These are phyloP conservation scores for Anadara kagoshimensis DNA, from an alignment of 1,140 invertebrate species.

Conservation along the genomic window DNA sequence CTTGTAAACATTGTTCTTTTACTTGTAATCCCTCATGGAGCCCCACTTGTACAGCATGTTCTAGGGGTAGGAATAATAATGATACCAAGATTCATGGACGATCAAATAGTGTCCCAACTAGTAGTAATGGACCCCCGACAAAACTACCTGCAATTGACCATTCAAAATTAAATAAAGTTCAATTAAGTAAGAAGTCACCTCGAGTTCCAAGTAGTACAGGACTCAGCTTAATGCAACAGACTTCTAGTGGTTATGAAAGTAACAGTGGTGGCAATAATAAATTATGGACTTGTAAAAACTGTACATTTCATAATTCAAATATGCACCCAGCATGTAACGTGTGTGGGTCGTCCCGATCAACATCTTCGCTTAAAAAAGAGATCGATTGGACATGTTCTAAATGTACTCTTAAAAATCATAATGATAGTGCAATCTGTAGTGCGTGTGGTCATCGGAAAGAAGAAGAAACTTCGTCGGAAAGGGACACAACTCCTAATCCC, in stretches of 20 bases:
- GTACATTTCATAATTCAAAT: conserved; percentile 50
- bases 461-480: conserved; percentile 2
- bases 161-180: too few species aligned
- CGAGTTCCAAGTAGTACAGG: too few species aligned
- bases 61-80: conserved; percentile 17
- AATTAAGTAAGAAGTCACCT: too few species aligned
- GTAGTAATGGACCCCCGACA: background rate
- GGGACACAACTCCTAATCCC: conserved; percentile 5
- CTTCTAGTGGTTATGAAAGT: conserved; percentile 16
- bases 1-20: conserved; percentile 57
- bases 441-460: conserved; percentile 79
- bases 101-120: conserved; percentile 16
- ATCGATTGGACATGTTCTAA: conserved; percentile 90
- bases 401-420: conserved; percentile 90
- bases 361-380: conserved; percentile 72
- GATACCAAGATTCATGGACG: conserved; percentile 6
- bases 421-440: conserved; percentile 85
- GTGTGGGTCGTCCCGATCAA: conserved; percentile 35
- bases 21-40: conserved; percentile 55
- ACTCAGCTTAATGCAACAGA: background rate
- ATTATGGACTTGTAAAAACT: conserved; percentile 50
- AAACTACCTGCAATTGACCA: conserved; percentile 24
- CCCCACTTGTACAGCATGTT: conserved; percentile 53
- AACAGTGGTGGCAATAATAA: background rate
- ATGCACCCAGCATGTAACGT: conserved; percentile 34